phyloP scores from a whole-genome alignment of 2,888 invertebrate genomes.

The Melanostoma mellinum region DNA sequence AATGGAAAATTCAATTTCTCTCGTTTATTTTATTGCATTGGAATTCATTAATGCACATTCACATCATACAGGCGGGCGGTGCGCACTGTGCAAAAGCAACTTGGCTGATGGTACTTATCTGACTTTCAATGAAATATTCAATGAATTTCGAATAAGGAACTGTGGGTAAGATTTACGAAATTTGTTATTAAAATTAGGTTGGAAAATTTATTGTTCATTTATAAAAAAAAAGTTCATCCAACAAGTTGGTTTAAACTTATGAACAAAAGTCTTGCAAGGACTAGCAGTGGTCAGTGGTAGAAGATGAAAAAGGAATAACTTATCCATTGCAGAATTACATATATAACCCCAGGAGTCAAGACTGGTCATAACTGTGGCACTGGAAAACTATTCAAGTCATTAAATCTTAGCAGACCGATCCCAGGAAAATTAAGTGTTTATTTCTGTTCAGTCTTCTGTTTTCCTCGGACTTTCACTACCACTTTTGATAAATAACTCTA shows the following conservation, averaged over 20 bases:
- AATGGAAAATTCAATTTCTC: conserved; percentile 71
- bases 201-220: background rate
- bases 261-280: too few species aligned
- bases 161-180: conserved; percentile 54
- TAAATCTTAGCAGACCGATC: too few species aligned
- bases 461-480: too few species aligned
- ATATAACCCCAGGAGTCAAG: too few species aligned
- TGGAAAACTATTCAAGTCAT: too few species aligned
- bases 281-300: too few species aligned
- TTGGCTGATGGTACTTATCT: conserved; percentile 51
- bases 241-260: background rate
- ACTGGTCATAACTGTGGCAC: too few species aligned
- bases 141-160: conserved; percentile 67
- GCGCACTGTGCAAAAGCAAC: conserved; percentile 30
- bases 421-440: too few species aligned
- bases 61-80: conserved; percentile 38
- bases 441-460: too few species aligned
- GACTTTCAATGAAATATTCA: conserved; percentile 61
- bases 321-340: too few species aligned
- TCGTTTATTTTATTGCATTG: conserved; percentile 69
- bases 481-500: too few species aligned
- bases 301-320: too few species aligned
- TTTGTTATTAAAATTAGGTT: conserved; percentile 60
- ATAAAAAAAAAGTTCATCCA: background rate
- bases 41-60: conserved; percentile 71